Conservation (phyloP, 53 echinoderm and acorn worm species). For the Zoroaster sp. region DNA sequence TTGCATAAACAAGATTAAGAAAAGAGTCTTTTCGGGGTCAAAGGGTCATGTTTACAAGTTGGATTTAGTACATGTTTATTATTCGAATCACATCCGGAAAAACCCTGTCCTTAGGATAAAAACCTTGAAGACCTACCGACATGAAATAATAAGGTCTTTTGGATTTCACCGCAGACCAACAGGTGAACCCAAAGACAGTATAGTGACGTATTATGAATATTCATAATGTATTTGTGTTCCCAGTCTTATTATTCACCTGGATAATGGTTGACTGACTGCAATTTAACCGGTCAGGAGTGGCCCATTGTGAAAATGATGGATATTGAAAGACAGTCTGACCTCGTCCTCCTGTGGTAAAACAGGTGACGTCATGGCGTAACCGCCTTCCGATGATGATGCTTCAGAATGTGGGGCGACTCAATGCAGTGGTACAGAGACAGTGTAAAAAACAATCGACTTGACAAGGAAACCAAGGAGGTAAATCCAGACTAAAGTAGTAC, state of each 20-base stretch:
- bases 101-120: not conserved
- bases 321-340: constrained; percentile 14
- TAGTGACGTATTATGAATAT: not conserved
- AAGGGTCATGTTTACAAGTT: not conserved
- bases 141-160: not conserved
- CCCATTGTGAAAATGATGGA: constrained; percentile 26
- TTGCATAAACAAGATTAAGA: no score
- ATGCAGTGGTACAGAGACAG: not conserved
- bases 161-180: not conserved
- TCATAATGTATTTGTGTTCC: not conserved
- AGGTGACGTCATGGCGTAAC: constrained; percentile 15
- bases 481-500: not conserved
- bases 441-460: not conserved
- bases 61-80: not conserved
- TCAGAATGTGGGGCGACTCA: not conserved
- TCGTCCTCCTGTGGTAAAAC: no score
- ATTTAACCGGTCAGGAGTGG: constrained; percentile 12
- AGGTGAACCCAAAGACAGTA: not conserved
- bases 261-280: not conserved
- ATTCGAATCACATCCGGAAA: not conserved
- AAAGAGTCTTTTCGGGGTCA: not conserved
- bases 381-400: not conserved
- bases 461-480: not conserved
- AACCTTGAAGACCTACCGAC: no score
- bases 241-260: not conserved